Conservation (phyloP, 1,140 invertebrate genomes). For the Drosophila azteca region DNA sequence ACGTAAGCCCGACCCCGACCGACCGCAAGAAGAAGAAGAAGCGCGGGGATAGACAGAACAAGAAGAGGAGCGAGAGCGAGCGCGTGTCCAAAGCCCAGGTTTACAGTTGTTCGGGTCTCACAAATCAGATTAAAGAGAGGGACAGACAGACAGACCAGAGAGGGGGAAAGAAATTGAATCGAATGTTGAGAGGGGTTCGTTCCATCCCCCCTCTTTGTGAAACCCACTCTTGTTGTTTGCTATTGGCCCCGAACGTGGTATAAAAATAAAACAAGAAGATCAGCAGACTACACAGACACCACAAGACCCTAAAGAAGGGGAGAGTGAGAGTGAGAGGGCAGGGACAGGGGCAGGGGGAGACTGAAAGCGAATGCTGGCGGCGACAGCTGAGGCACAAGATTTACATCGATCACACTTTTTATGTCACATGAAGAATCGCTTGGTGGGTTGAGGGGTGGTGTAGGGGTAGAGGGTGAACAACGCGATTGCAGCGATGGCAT, state of each 20-base stretch:
- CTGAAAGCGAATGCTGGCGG: slow-evolving; percentile 12
- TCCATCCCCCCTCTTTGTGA: not conserved
- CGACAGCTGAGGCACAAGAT: slow-evolving; percentile 71
- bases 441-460: not conserved
- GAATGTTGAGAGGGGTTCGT: not conserved
- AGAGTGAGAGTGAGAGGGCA: not conserved
- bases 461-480: not conserved
- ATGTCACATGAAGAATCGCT: slow-evolving; percentile 69
- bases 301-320: not conserved
- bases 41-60: not conserved
- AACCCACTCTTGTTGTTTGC: not conserved
- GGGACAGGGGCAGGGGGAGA: not conserved
- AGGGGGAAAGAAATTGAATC: too few relatives aligned
- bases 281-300: slow-evolving; percentile 55
- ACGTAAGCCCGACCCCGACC: slow-evolving; percentile 22
- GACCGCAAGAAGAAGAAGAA: slow-evolving; percentile 42
- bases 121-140: slow-evolving; percentile 67
- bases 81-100: slow-evolving; percentile 58
- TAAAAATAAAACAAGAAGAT: slow-evolving; percentile 71
- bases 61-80: slow-evolving; percentile 1
- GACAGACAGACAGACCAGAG: not conserved
- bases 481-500: slow-evolving; percentile 45
- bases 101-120: slow-evolving; percentile 65
- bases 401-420: slow-evolving; percentile 81
- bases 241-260: slow-evolving; percentile 33